These are phyloP conservation scores for Poeciliopsis turneri DNA, from an alignment of 2,797 vertebrate genomes.

Conservation along the genomic window DNA sequence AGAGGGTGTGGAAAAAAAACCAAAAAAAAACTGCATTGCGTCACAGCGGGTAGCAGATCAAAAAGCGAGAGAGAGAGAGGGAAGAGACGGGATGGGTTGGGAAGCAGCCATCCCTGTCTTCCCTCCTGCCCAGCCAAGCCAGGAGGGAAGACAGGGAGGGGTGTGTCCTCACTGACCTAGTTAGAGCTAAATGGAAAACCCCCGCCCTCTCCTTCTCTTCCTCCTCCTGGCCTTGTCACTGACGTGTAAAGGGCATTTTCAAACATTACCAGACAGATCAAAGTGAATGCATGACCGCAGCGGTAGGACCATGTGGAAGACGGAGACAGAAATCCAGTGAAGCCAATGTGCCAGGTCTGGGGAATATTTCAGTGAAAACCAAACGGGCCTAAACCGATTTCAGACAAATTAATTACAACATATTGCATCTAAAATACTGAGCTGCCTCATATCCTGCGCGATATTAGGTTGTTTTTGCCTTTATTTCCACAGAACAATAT, in stretches of 20 bases:
- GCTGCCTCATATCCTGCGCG: slow-evolving; percentile 67
- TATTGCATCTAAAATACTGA: slow-evolving; percentile 44
- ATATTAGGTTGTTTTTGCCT: slow-evolving; percentile 64
- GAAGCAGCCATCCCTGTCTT: background rate
- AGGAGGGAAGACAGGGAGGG: slow-evolving; percentile 56
- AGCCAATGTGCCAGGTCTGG: slow-evolving; percentile 50
- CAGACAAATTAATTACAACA: slow-evolving; percentile 68
- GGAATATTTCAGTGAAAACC: slow-evolving; percentile 68
- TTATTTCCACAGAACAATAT: slow-evolving; percentile 52
- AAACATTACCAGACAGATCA: slow-evolving; percentile 60
- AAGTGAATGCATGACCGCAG: slow-evolving; percentile 39
- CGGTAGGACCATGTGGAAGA: slow-evolving; percentile 9
- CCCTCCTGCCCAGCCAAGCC: too few relatives aligned
- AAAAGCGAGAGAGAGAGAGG: slow-evolving; percentile 31
- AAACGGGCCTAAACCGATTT: slow-evolving; percentile 56
- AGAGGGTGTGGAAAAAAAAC: slow-evolving; percentile 34
- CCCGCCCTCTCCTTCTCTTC: slow-evolving; percentile 19
- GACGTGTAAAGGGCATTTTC: slow-evolving; percentile 75
- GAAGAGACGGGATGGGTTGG: slow-evolving; percentile 18
- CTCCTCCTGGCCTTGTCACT: slow-evolving; percentile 38
- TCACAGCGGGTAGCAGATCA: slow-evolving; percentile 61
- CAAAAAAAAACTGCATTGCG: slow-evolving; percentile 68
- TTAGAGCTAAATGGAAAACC: slow-evolving; percentile 67
- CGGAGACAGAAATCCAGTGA: slow-evolving; percentile 16
- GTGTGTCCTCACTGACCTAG: slow-evolving; percentile 79